Percentiles rank a stretch among this genome's conserved stretches.
These are phyloP conservation scores for Cettia cetti DNA, from an alignment of 2,113 vertebrate species.

Conservation along the genomic window DNA sequence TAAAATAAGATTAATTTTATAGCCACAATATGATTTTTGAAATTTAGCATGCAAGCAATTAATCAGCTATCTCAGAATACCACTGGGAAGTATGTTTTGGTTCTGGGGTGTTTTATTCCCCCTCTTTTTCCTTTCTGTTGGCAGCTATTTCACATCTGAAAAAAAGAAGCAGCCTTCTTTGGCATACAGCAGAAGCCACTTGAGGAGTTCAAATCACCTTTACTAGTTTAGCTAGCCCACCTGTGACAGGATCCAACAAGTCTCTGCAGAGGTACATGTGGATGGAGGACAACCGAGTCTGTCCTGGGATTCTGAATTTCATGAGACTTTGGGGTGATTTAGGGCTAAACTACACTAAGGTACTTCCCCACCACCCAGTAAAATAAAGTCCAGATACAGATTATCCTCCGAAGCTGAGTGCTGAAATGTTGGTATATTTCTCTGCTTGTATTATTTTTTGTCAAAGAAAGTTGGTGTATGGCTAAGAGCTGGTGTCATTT, in stretches of 20 bases:
- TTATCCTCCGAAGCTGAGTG: background rate
- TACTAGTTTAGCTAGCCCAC: background rate
- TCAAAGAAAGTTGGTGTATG: background rate
- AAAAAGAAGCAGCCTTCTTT: background rate
- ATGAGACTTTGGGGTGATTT: rapidly evolving
- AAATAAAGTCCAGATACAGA: background rate
- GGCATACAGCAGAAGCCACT: background rate
- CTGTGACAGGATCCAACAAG: background rate
- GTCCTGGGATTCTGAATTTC: background rate
- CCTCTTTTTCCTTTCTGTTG: background rate
- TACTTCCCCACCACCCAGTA: background rate
- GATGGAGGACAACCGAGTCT: background rate
- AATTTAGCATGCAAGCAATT: background rate
- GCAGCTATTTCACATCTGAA: background rate
- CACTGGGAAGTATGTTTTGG: background rate
- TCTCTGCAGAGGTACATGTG: background rate
- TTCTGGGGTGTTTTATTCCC: rapidly evolving
- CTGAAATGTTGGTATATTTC: background rate
- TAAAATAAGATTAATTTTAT: background rate
- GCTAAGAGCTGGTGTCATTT: background rate
- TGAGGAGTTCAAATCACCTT: background rate
- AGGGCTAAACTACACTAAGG: background rate
- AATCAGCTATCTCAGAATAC: background rate
- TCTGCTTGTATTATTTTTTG: background rate
- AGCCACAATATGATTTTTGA: background rate